These are phyloP conservation scores for Lordiphosa collinella DNA, from an alignment of 1,140 invertebrate genomes.

Conservation along the genomic window DNA sequence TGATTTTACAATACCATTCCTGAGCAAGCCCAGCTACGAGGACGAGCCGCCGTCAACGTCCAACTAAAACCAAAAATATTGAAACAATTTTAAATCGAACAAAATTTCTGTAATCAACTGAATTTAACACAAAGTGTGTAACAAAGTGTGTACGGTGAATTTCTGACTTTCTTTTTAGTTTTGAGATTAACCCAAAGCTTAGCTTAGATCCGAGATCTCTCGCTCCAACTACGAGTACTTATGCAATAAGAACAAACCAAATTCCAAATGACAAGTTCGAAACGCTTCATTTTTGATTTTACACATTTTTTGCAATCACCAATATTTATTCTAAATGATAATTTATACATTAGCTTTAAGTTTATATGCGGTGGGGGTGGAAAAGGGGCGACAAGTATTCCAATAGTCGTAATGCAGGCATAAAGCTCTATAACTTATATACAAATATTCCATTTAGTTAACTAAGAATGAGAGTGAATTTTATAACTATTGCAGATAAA, in stretches of 20 bases:
- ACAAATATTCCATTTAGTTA: slow-evolving; percentile 46
- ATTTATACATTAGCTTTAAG: slow-evolving; percentile 2
- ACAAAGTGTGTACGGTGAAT: slow-evolving; percentile 16
- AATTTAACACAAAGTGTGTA: slow-evolving; percentile 65
- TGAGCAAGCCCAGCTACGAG: slow-evolving; percentile 80
- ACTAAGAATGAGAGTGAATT: slow-evolving; percentile 38
- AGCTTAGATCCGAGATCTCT: slow-evolving; percentile 57
- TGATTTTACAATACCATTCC: slow-evolving; percentile 88
- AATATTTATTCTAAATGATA: not conserved
- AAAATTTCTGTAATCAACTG: slow-evolving; percentile 24
- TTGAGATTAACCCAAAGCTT: slow-evolving; percentile 37
- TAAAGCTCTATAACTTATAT: slow-evolving; percentile 21
- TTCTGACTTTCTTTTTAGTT: slow-evolving; percentile 3
- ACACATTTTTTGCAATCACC: slow-evolving; percentile 13
- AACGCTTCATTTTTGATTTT: slow-evolving; percentile 25
- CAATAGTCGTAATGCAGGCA: slow-evolving; percentile 47
- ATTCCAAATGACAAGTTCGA: slow-evolving; percentile 52
- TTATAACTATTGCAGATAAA: slow-evolving; percentile 6
- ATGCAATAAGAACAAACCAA: slow-evolving; percentile 8
- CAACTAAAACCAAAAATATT: too few relatives aligned
- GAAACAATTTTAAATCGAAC: slow-evolving; percentile 14
- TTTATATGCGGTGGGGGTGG: slow-evolving; percentile 17
- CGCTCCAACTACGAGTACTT: slow-evolving; percentile 36
- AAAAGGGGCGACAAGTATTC: slow-evolving; percentile 52
- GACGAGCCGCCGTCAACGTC: slow-evolving; percentile 29